phyloP scores from a whole-genome alignment of 2,888 invertebrate genomes.

The Cataglyphis rosenhaueri region DNA sequence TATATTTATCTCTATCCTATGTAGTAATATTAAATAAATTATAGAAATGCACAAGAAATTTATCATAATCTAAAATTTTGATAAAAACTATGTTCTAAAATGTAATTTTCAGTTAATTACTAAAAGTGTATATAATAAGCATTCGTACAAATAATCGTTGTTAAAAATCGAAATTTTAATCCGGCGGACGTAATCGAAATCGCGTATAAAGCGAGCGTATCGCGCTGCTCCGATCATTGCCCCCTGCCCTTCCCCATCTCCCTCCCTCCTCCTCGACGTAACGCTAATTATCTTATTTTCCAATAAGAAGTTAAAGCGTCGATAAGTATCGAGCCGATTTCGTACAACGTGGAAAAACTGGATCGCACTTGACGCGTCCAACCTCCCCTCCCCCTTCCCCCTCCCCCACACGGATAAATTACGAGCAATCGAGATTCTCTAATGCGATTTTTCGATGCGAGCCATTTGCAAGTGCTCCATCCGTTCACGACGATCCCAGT shows the following conservation, averaged over 20 bases:
- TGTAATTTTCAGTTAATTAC: conserved; percentile 4
- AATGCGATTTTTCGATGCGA: conserved; percentile 46
- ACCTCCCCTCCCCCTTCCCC: neutral
- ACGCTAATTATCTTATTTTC: conserved; percentile 48
- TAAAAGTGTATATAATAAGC: neutral
- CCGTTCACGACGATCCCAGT: conserved; percentile 11
- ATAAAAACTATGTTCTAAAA: neutral
- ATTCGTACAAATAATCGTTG: conserved; percentile 21
- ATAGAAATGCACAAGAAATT: neutral
- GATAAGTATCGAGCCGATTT: conserved; percentile 42
- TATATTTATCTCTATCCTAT: neutral
- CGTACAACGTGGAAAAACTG: conserved; percentile 40
- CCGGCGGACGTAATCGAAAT: conserved; percentile 14
- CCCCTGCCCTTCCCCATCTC: neutral
- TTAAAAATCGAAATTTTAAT: conserved; percentile 35
- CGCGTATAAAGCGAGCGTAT: conserved; percentile 39
- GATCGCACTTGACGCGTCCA: conserved; percentile 22
- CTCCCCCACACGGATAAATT: conserved; percentile 31
- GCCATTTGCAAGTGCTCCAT: conserved; percentile 42
- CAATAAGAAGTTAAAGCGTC: conserved; percentile 23
- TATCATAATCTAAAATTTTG: neutral
- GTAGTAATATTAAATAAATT: neutral
- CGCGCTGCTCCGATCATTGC: conserved; percentile 21
- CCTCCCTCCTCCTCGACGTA: neutral
- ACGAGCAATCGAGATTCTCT: conserved; percentile 42